Conservation (phyloP, 2,888 invertebrate species). For the Drosophila setosimentum region DNA sequence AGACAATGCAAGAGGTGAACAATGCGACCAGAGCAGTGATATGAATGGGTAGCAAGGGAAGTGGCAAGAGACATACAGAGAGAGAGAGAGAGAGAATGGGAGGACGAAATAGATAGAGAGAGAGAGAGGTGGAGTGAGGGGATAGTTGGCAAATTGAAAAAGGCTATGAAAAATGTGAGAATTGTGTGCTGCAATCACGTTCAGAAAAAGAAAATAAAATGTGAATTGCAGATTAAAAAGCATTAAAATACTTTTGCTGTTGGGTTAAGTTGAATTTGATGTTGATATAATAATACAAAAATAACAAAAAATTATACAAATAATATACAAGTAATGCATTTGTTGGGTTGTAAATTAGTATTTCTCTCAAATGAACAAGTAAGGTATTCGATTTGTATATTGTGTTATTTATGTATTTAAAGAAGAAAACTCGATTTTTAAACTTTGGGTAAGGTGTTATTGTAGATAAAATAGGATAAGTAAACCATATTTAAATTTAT, state of each 20-base stretch:
- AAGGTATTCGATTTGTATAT: rapidly evolving
- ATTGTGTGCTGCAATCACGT: conserved; percentile 11
- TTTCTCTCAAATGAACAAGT: background rate
- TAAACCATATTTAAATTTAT: no score
- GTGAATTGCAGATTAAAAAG: background rate
- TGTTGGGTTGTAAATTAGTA: background rate
- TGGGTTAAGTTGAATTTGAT: background rate
- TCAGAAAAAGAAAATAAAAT: conserved; percentile 10
- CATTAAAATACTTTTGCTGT: conserved; percentile 6
- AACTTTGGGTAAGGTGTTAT: no score
- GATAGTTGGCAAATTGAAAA: conserved; percentile 50
- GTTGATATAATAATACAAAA: background rate
- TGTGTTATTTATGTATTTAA: background rate
- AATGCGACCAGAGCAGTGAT: conserved; percentile 12
- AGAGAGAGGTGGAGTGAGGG: background rate
- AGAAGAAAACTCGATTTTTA: no score
- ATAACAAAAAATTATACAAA: background rate
- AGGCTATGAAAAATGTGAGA: conserved; percentile 14
- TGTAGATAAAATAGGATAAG: no score
- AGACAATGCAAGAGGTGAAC: conserved; percentile 26
- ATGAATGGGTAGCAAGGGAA: background rate
- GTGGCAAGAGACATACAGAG: background rate
- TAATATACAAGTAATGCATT: background rate
- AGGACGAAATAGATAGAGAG: background rate
- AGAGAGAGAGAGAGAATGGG: background rate